Conservation (phyloP, 2,888 invertebrate species). For the Polydrusus cervinus region DNA sequence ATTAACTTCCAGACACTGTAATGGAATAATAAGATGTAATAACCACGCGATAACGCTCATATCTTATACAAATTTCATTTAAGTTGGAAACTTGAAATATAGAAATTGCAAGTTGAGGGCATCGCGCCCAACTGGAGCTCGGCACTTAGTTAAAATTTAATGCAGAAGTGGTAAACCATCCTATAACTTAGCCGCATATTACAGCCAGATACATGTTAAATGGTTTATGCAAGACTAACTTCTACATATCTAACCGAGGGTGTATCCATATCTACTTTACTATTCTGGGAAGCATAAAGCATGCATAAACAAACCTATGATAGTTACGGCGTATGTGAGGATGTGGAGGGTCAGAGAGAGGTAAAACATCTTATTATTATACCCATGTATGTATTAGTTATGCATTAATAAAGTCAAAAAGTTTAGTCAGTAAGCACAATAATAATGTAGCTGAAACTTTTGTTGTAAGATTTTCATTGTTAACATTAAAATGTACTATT, state of each 20-base stretch:
- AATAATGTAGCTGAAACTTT: too few species aligned
- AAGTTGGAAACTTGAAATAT: conserved; percentile 29
- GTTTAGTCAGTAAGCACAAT: too few species aligned
- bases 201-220: conserved; percentile 69
- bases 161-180: conserved; percentile 22
- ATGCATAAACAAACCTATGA: neutral
- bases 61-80: conserved; percentile 31
- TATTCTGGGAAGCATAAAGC: conserved; percentile 10
- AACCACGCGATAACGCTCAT: conserved; percentile 9
- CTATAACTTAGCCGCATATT: conserved; percentile 15
- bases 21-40: neutral
- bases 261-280: conserved; percentile 14
- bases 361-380: too few species aligned
- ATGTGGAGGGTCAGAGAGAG: too few species aligned
- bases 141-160: conserved; percentile 31
- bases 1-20: too few species aligned
- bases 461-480: too few species aligned
- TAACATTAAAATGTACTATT: too few species aligned
- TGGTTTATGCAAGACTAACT: conserved; percentile 69
- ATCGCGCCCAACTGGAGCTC: conserved; percentile 29
- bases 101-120: conserved; percentile 22
- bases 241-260: conserved; percentile 23
- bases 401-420: too few species aligned
- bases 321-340: too few species aligned
- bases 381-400: too few species aligned